Conservation (phyloP, 2,888 invertebrate species). For the Cataglyphis rosenhaueri region DNA sequence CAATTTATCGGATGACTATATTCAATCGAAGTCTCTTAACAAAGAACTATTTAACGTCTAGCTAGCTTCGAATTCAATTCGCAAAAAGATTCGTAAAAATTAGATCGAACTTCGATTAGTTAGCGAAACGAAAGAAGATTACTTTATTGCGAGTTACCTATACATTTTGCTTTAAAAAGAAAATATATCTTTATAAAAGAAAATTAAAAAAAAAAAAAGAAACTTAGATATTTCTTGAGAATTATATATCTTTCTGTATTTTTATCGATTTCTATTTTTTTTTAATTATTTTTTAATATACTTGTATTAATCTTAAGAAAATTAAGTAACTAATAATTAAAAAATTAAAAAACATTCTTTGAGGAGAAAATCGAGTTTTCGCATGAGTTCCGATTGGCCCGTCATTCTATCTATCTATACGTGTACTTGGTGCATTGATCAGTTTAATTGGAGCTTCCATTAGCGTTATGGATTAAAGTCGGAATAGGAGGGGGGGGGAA, state of each 20-base stretch:
- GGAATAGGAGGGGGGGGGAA: background rate
- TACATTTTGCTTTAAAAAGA: background rate
- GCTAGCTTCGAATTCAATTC: background rate
- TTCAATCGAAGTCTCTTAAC: background rate
- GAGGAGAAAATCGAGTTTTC: background rate
- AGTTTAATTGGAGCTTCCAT: constrained; percentile 54
- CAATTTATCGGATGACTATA: constrained; percentile 4
- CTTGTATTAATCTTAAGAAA: background rate
- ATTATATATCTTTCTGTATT: background rate
- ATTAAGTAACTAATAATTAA: background rate
- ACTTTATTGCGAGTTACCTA: background rate
- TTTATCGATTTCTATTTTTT: background rate
- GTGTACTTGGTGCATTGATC: constrained; percentile 30
- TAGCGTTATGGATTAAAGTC: constrained; percentile 48
- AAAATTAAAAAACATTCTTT: background rate
- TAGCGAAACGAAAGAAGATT: background rate
- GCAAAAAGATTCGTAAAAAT: background rate
- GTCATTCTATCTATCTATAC: background rate
- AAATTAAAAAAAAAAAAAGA: background rate
- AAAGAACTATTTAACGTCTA: background rate
- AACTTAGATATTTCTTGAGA: background rate
- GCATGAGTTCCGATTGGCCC: background rate
- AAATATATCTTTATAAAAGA: background rate
- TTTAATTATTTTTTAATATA: background rate
- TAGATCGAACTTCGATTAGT: background rate